phyloP scores from a whole-genome alignment of 2,113 vertebrate genomes.

The Peromyscus polionotus region DNA sequence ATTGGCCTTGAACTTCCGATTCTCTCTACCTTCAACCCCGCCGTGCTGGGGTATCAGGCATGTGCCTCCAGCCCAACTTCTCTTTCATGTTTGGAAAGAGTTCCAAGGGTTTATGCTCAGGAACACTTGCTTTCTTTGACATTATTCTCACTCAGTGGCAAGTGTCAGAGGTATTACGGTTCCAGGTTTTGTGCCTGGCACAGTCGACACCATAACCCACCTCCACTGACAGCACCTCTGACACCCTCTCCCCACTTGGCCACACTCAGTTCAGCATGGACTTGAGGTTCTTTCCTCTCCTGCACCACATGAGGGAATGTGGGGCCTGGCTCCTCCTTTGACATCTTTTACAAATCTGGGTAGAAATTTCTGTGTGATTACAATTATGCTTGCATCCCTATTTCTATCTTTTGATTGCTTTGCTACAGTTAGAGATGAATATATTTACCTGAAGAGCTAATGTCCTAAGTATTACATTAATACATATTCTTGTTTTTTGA shows the following conservation, averaged over 20 bases:
- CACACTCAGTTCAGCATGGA: neutral
- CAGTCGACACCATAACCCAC: neutral
- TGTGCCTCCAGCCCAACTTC: neutral
- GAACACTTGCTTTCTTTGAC: neutral
- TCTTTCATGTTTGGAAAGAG: neutral
- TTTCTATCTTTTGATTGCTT: neutral
- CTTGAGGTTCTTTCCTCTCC: neutral
- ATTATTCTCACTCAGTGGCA: neutral
- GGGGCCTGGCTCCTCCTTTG: neutral
- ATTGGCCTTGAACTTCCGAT: neutral
- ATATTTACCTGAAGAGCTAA: neutral
- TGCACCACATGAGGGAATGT: neutral
- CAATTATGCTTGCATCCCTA: rapidly evolving
- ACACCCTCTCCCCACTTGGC: rapidly evolving
- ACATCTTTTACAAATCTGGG: neutral
- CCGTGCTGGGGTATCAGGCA: neutral
- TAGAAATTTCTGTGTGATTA: neutral
- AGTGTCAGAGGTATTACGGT: rapidly evolving
- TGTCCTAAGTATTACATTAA: neutral
- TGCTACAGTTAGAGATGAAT: neutral
- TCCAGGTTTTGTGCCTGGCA: neutral
- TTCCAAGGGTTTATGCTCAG: too few species aligned
- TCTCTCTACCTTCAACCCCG: neutral
- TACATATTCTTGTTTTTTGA: neutral
- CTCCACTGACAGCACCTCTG: rapidly evolving